A percentile compares a stretch with the other conserved stretches of the same genome.
phyloP scores from a whole-genome alignment of 2,888 invertebrate genomes.

The Mesorhabditis spiculigera region DNA sequence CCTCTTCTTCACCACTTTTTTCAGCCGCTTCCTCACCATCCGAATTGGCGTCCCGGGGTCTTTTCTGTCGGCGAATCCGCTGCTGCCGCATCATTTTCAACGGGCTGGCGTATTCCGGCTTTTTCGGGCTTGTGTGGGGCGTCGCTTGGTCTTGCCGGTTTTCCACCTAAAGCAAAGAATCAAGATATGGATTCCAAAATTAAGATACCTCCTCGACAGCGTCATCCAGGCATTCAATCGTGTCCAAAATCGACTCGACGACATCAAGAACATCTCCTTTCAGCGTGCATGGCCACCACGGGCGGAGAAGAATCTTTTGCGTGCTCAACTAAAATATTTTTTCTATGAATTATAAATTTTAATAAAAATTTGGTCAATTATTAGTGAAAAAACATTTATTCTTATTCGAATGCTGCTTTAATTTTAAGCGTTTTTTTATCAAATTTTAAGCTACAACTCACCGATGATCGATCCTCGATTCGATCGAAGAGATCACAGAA shows the following conservation, averaged over 20 bases:
- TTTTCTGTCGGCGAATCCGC: no score
- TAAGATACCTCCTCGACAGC: neutral
- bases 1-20: no score
- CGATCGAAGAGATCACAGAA: conserved; percentile 41
- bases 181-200: no score
- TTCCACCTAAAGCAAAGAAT: no score
- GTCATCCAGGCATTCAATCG: neutral
- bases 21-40: no score
- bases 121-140: no score
- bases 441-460: conserved; percentile 10
- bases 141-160: no score
- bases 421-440: neutral
- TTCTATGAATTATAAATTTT: neutral
- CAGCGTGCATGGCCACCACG: neutral
- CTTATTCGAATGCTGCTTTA: neutral
- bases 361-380: neutral
- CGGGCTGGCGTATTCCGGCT: no score
- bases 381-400: neutral
- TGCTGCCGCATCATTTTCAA: no score
- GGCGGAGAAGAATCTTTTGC: neutral
- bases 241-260: neutral
- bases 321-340: neutral
- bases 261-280: neutral
- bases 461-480: conserved; percentile 28
- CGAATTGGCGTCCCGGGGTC: no score